Conservation (phyloP, 2,888 invertebrate genomes). For the Azorinus chamasolen region DNA sequence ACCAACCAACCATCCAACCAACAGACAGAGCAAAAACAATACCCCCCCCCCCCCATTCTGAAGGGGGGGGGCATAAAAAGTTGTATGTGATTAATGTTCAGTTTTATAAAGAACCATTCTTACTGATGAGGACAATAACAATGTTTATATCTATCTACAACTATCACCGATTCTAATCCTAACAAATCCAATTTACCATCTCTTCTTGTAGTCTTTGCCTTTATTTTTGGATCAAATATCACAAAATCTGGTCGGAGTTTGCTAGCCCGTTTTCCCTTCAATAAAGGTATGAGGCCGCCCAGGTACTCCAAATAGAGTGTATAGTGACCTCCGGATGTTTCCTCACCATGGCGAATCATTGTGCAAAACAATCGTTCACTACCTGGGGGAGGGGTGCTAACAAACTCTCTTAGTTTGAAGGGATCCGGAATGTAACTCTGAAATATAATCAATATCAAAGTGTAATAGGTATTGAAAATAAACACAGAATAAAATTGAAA, state of each 20-base stretch:
- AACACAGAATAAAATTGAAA: too few relatives aligned
- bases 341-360: slow-evolving; percentile 95
- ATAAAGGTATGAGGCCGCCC: slow-evolving; percentile 97
- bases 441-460: slow-evolving; percentile 6
- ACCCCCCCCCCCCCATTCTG: too few relatives aligned
- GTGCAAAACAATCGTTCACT: slow-evolving; percentile 98
- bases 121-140: too few relatives aligned
- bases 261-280: slow-evolving; percentile 98
- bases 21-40: too few relatives aligned
- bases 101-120: too few relatives aligned
- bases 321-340: slow-evolving; percentile 87
- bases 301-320: slow-evolving; percentile 95
- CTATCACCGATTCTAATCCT: too few relatives aligned
- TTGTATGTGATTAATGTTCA: too few relatives aligned
- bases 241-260: slow-evolving; percentile 99
- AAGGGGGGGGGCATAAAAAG: too few relatives aligned
- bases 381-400: slow-evolving; percentile 95
- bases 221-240: slow-evolving; percentile 89
- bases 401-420: slow-evolving; percentile 95
- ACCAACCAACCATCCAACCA: too few relatives aligned
- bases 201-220: slow-evolving; percentile 70
- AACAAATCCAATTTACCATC: too few relatives aligned
- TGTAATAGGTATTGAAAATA: too few relatives aligned
- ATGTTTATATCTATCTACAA: too few relatives aligned
- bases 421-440: slow-evolving; percentile 98